Evolutionary conservation across 2,113 vertebrate species (phyloP), one percentile per base, ranked within the genome.

Genomic region (Macrotis lagotis): DNA sequence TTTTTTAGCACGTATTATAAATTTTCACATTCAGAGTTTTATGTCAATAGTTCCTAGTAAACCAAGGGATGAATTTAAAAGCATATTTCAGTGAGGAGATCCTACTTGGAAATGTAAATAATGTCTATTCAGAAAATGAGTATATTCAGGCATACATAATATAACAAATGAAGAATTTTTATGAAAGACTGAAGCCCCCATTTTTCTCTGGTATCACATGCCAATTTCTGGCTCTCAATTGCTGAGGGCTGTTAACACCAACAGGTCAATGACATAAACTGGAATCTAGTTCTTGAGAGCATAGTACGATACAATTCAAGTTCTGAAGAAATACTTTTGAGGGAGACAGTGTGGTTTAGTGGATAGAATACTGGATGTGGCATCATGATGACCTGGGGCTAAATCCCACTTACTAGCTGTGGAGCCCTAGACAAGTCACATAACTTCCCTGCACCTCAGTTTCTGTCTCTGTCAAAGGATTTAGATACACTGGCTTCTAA

Each of bases 1-100:
- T 16, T 48, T 48, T 49, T 47, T 91, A 88, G 59, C 51, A 51
- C 19, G 25, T 9, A 48, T 8, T 50, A 6, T 66, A 89, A 93
- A 93, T 52, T 91, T 49, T 92, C 26, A 88, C 19, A 47, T 51
- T 91, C 47, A 52, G 3, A 90, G 12, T 90, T 96, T 88, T 37
- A 89, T 91, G 19, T 9, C 48, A 94, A 91, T 44, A 89, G 37
- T 7, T 92, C 92, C 88, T 51, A 44, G 19, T 8, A 92, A 51
- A 90, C 25, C 50, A 51, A 91, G 22, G 4, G 59, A 51, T 52
- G 26, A 55, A 93, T 31, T 51, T n/a, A 66, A 10, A 90, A 74
- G 44, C 88, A 66, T 88, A 66, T 92, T 83, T 53, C 88, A 9
- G 25, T 83, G 24, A 83, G 22, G 28, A n/a, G 14, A 92, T 51